These are phyloP conservation scores for Coranthus polyacanthus DNA, from an alignment of 2,797 vertebrate genomes.

Conservation along the genomic window DNA sequence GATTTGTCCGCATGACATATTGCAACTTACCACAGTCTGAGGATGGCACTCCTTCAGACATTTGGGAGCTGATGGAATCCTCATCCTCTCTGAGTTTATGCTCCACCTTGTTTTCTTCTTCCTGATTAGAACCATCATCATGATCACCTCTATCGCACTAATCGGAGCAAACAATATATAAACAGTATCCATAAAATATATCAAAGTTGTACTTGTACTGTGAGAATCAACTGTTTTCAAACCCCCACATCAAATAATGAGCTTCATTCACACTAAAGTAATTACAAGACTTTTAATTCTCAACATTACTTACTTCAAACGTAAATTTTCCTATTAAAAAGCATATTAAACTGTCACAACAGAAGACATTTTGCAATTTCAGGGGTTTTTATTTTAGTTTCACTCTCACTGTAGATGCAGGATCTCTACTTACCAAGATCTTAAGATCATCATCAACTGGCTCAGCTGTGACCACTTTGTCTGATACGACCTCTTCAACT, in stretches of 20 bases:
- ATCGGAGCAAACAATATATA: conserved; percentile 20
- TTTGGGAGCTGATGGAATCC: conserved; percentile 59
- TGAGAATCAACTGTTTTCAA: too few relatives aligned
- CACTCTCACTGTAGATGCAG: background rate
- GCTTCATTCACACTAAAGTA: too few relatives aligned
- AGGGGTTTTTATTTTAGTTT: background rate
- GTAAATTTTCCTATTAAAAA: background rate
- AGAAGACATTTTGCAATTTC: background rate
- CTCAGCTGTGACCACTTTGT: conserved; percentile 75
- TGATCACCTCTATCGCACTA: conserved; percentile 55
- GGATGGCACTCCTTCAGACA: conserved; percentile 78
- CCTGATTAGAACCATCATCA: background rate
- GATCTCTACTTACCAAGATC: conserved; percentile 53
- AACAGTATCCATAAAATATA: too few relatives aligned
- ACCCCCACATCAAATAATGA: too few relatives aligned
- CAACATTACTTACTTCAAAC: background rate
- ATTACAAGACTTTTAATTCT: background rate
- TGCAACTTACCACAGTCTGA: conserved; percentile 84
- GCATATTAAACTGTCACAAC: background rate
- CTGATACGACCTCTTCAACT: conserved; percentile 60
- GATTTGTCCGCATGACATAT: background rate
- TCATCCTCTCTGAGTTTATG: conserved; percentile 69
- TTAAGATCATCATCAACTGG: conserved; percentile 58
- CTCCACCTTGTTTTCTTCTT: conserved; percentile 40
- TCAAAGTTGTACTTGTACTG: too few relatives aligned